Evolutionary conservation across 2,888 invertebrate species (phyloP), one percentile per base, ranked within the genome.

Genomic region (Thereva nobilitata): DNA sequence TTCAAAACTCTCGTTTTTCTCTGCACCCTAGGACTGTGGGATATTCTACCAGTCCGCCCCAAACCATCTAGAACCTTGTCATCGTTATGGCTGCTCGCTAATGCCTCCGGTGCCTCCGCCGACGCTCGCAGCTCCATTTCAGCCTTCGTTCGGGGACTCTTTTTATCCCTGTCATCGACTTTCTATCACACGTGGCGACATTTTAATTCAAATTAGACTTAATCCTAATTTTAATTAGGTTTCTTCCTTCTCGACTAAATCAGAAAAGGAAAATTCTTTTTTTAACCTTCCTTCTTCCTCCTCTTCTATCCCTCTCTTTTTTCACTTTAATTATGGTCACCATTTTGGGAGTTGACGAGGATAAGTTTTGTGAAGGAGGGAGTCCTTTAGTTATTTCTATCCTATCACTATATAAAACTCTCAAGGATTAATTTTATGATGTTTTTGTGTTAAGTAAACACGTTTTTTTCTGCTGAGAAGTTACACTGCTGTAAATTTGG

Each of bases 121-220:
- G 45, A 44, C 35, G n/a, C 45, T 45, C 23, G 45, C 4, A 8
- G 44, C 53, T 35, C 38, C 38, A 52, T 64, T 54, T 44, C 40
- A 44, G 44, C 10, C 64, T 41, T 64, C 53, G 44, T 35, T 45
- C 44, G 53, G 23, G 44, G 53, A 53, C 45, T 64, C 44, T 64
- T 64, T 64, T 64, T 54, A 53, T 64, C 53, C 54, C 44, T 45
- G 53, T 54, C 42, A 53, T 64, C 53, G 53, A 54, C 45, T 45
- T n/a, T 37, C 54, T 53, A 64, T 54, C 64, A 64, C 64, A 70
- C 67, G 67, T 70, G 69, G 67, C 67, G 63, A 50, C 64, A 65
- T 66, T 73, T 72, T 72, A 72, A 76, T 76, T 78, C 73, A 76
- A 78, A 78, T 77, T 74, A 76, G 74, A 72, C 72, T 70, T 78